These are phyloP conservation scores for Chlorodrepanis virens DNA, from an alignment of 2,113 vertebrate species.

Conservation along the genomic window DNA sequence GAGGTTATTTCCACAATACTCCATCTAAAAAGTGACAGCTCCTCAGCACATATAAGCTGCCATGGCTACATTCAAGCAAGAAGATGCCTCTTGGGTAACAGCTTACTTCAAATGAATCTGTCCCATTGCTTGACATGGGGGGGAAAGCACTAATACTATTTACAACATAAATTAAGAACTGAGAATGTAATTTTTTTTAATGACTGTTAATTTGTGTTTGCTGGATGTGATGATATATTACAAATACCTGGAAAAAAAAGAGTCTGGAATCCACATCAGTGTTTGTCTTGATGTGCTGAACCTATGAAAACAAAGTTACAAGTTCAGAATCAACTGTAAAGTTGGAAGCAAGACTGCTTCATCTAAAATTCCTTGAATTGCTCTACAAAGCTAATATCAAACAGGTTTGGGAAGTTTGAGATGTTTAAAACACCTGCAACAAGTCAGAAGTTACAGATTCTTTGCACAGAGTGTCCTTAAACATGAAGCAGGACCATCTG, in stretches of 20 bases:
- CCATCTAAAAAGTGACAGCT: neutral
- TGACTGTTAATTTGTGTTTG: neutral
- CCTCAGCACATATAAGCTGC: neutral
- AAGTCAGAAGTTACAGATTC: neutral
- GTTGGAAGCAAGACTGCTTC: neutral
- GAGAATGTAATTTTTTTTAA: neutral
- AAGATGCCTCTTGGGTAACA: neutral
- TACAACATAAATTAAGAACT: neutral
- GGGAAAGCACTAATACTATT: neutral
- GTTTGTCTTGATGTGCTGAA: constrained; percentile 99
- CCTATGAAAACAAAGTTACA: constrained; percentile 71
- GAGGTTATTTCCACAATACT: neutral
- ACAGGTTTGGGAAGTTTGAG: neutral
- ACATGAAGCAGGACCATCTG: neutral
- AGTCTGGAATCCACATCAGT: constrained; percentile 98
- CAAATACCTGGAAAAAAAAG: constrained; percentile 96
- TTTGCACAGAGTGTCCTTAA: neutral
- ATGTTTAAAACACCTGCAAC: neutral
- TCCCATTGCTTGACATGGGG: neutral
- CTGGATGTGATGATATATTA: neutral
- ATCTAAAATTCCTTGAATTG: neutral
- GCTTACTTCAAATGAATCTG: neutral
- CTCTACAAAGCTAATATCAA: neutral
- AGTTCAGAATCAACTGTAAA: neutral
- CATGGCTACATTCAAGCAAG: neutral